These are phyloP conservation scores for Hanleya hanleyi DNA, from an alignment of 2,888 invertebrate species.

Conservation along the genomic window DNA sequence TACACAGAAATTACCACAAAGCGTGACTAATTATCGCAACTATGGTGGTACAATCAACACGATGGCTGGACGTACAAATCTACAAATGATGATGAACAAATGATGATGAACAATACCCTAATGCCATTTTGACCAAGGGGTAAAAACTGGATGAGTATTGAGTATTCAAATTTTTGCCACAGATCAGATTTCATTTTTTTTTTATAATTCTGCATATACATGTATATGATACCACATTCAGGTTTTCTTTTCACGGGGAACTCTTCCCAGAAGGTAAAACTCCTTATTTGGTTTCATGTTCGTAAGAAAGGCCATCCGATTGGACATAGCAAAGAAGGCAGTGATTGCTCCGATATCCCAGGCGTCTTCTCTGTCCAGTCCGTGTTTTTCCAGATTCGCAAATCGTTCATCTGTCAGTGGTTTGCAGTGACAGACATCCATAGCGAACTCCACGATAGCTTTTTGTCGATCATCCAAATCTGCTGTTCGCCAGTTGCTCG, in stretches of 20 bases:
- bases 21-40: too few species aligned
- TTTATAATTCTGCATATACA: too few species aligned
- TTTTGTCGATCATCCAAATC: slow-evolving; percentile 55
- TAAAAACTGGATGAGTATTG: too few species aligned
- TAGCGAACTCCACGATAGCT: slow-evolving; percentile 61
- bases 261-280: slow-evolving; percentile 61
- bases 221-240: background rate
- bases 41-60: too few species aligned
- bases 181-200: too few species aligned
- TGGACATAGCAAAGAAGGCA: slow-evolving; percentile 63
- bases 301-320: slow-evolving; percentile 60
- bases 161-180: too few species aligned
- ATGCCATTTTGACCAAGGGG: too few species aligned
- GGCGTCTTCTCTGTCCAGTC: slow-evolving; percentile 57
- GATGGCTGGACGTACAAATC: too few species aligned
- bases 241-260: background rate
- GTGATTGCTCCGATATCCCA: slow-evolving; percentile 66
- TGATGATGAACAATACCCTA: too few species aligned
- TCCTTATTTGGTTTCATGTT: slow-evolving; percentile 62
- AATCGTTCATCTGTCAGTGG: slow-evolving; percentile 49
- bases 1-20: too few species aligned
- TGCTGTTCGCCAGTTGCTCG: slow-evolving; percentile 57
- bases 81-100: too few species aligned
- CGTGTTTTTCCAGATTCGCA: slow-evolving; percentile 48
- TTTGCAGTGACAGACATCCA: slow-evolving; percentile 52